A percentile compares a stretch with the other conserved stretches of the same genome.
Conservation (phyloP, 1,140 invertebrate genomes). For the Limonius californicus region DNA sequence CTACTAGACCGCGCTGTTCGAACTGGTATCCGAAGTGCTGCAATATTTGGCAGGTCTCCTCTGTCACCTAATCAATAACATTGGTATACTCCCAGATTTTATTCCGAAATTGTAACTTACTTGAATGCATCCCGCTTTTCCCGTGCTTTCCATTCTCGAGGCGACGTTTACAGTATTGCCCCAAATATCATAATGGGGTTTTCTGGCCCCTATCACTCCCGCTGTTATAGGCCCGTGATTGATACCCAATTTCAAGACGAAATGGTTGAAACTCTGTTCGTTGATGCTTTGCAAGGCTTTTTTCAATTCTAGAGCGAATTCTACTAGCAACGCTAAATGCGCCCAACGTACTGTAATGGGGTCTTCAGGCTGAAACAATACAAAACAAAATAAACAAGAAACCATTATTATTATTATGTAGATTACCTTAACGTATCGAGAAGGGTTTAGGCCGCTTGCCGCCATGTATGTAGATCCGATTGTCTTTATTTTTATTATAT, state of each 20-base stretch:
- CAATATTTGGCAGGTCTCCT: constrained; percentile 85
- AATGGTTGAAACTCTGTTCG: constrained; percentile 94
- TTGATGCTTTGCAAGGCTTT: constrained; percentile 86
- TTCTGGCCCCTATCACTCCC: constrained; percentile 89
- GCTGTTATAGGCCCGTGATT: constrained; percentile 94
- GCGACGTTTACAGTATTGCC: constrained; percentile 96
- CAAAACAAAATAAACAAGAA: too few relatives aligned
- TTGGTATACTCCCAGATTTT: too few relatives aligned
- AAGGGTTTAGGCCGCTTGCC: constrained; percentile 82
- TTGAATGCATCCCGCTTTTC: constrained; percentile 92
- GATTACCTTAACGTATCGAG: constrained; percentile 61
- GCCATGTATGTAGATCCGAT: constrained; percentile 98
- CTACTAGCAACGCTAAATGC: constrained; percentile 79
- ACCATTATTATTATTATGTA: background rate
- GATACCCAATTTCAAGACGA: constrained; percentile 91
- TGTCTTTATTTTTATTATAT: constrained; percentile 97
- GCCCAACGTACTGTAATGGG: constrained; percentile 72
- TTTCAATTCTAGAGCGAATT: constrained; percentile 87
- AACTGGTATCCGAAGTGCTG: constrained; percentile 86
- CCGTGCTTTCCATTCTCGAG: constrained; percentile 94
- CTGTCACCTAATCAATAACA: constrained; percentile 69
- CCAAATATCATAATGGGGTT: constrained; percentile 96
- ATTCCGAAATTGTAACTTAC: constrained; percentile 49
- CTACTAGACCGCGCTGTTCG: constrained; percentile 85
- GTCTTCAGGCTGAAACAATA: constrained; percentile 60